These are phyloP conservation scores for Nymphalis io DNA, from an alignment of 1,140 invertebrate species.

Conservation along the genomic window DNA sequence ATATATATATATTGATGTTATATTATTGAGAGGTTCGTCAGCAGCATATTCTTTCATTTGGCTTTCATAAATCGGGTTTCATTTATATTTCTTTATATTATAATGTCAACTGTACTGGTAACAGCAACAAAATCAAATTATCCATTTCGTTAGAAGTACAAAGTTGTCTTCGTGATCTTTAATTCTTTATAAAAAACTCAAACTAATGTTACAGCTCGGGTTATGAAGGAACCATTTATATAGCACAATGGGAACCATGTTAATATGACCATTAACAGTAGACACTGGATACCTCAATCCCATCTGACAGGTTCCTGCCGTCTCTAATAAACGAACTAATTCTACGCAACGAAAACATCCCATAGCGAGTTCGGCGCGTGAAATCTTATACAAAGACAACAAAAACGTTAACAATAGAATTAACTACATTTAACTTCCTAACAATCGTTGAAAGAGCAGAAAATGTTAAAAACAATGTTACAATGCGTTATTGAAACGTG, in stretches of 20 bases:
- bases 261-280: slow-evolving; percentile 22
- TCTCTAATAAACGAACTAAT: slow-evolving; percentile 73
- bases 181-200: background rate
- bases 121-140: no score
- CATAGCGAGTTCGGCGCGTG: slow-evolving; percentile 54
- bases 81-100: no score
- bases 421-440: slow-evolving; percentile 79
- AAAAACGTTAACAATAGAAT: slow-evolving; percentile 69
- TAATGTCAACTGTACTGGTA: no score
- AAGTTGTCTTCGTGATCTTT: no score
- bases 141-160: no score
- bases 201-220: background rate
- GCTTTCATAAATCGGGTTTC: no score
- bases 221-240: slow-evolving; percentile 13
- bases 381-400: slow-evolving; percentile 64
- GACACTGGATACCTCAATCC: slow-evolving; percentile 35
- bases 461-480: slow-evolving; percentile 67
- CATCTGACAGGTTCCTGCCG: slow-evolving; percentile 67
- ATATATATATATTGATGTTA: no score
- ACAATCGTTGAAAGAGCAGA: slow-evolving; percentile 70
- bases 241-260: slow-evolving; percentile 15
- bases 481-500: slow-evolving; percentile 53
- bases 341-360: slow-evolving; percentile 65
- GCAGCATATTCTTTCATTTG: no score
- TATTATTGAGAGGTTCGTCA: no score